phyloP scores from a whole-genome alignment of 2,888 invertebrate genomes.

The Meiosimyza platycephala region DNA sequence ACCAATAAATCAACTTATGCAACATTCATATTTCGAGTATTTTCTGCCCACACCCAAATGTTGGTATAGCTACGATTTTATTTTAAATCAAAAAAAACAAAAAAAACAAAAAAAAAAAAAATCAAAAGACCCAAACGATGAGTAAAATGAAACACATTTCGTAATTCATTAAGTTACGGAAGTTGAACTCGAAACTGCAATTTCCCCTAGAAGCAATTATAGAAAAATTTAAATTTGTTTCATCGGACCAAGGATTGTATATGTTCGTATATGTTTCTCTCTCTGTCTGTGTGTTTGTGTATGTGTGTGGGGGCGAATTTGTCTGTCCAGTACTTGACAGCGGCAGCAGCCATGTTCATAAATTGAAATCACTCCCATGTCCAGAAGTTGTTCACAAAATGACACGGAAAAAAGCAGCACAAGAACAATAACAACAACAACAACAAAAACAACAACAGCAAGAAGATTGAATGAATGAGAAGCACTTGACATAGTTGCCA shows the following conservation, averaged over 20 bases:
- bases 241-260: conserved; percentile 42
- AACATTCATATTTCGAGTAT: not conserved
- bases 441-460: too few species aligned
- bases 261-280: conserved; percentile 48
- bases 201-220: conserved; percentile 68
- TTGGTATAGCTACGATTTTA: not conserved
- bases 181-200: conserved; percentile 69
- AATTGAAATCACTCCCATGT: conserved; percentile 65
- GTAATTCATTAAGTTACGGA: conserved; percentile 68
- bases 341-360: conserved; percentile 58
- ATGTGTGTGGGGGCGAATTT: conserved; percentile 38
- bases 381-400: conserved; percentile 48
- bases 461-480: conserved; percentile 57
- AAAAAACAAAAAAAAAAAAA: conserved; percentile 18
- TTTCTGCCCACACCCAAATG: not conserved
- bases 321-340: conserved; percentile 51
- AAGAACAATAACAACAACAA: conserved; percentile 13
- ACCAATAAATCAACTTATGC: too few species aligned
- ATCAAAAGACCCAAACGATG: not conserved
- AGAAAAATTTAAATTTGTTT: conserved; percentile 65
- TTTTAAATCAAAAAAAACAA: conserved; percentile 1
- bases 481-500: conserved; percentile 64
- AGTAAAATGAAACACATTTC: conserved; percentile 61
- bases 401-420: conserved; percentile 38
- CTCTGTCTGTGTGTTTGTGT: too few species aligned